Percentiles rank a stretch among this genome's conserved stretches.
phyloP scores from a whole-genome alignment of 2,113 vertebrate genomes.

The Lichenostomus cassidix region DNA sequence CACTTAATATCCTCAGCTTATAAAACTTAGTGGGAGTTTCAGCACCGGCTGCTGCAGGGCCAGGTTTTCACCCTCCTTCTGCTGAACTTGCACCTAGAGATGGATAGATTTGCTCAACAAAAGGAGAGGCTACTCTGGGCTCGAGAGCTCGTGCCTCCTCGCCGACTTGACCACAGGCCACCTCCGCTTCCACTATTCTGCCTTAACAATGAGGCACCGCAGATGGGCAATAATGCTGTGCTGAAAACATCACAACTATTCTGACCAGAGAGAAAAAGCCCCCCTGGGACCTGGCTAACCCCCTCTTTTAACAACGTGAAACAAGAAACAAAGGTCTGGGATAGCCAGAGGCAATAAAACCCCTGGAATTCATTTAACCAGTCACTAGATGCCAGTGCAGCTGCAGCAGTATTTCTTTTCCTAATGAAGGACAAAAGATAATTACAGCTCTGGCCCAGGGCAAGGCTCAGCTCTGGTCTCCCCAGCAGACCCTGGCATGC shows the following conservation, averaged over 20 bases:
- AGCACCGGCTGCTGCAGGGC: neutral
- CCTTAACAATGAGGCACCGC: slow-evolving; percentile 23
- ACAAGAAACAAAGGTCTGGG: slow-evolving; percentile 58
- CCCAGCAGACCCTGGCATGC: neutral
- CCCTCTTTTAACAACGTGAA: slow-evolving; percentile 46
- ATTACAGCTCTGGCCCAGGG: neutral
- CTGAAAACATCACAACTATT: slow-evolving; percentile 35
- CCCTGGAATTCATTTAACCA: slow-evolving; percentile 67
- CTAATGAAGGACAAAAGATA: slow-evolving; percentile 42
- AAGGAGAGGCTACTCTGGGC: neutral
- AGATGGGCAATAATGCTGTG: slow-evolving; percentile 27
- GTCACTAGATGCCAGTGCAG: slow-evolving; percentile 68
- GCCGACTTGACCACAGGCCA: slow-evolving; percentile 34
- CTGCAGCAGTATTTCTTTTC: slow-evolving; percentile 59
- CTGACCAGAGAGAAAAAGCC: slow-evolving; percentile 46
- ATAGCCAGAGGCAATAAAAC: slow-evolving; percentile 62
- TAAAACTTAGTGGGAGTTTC: slow-evolving; percentile 30
- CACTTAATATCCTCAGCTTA: neutral
- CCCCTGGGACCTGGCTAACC: slow-evolving; percentile 33
- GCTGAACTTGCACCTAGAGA: slow-evolving; percentile 49
- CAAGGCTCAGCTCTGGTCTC: neutral
- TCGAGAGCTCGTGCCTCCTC: neutral
- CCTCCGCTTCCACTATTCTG: neutral
- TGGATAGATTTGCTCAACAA: neutral
- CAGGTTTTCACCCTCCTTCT: neutral